phyloP scores from a whole-genome alignment of 2,888 invertebrate species.

The Coenonympha glycerion region DNA sequence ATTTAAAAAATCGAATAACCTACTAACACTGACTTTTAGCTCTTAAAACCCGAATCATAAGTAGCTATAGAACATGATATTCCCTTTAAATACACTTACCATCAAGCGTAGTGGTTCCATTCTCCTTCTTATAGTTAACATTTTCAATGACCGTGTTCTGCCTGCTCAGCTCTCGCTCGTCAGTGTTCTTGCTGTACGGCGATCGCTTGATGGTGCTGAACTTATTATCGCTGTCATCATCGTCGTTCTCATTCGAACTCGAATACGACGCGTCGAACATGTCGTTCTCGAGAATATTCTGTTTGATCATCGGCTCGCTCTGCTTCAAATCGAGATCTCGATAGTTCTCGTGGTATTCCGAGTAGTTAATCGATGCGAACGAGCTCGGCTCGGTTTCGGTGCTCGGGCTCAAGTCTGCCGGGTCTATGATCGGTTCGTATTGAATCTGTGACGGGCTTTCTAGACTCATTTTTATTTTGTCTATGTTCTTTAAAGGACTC shows the following conservation, averaged over 20 bases:
- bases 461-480: constrained; percentile 68
- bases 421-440: constrained; percentile 68
- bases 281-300: constrained; percentile 71
- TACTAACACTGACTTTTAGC: too few species aligned
- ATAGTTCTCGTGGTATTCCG: constrained; percentile 44
- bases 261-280: constrained; percentile 71
- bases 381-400: constrained; percentile 56
- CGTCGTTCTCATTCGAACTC: constrained; percentile 73
- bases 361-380: constrained; percentile 58
- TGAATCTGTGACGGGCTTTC: constrained; percentile 71
- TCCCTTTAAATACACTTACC: constrained; percentile 37
- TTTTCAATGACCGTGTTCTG: constrained; percentile 73
- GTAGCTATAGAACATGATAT: too few species aligned
- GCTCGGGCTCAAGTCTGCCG: constrained; percentile 62
- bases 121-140: constrained; percentile 65
- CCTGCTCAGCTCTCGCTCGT: constrained; percentile 52
- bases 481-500: constrained; percentile 66
- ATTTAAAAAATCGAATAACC: too few species aligned
- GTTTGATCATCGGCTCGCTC: constrained; percentile 70
- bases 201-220: constrained; percentile 83
- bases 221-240: constrained; percentile 81
- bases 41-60: too few species aligned
- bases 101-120: constrained; percentile 63
- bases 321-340: constrained; percentile 53
- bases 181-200: constrained; percentile 75